A percentile compares a stretch with the other conserved stretches of the same genome.
Evolutionary conservation across 2,113 vertebrate species (phyloP).

Genomic region (Raphicerus campestris): DNA sequence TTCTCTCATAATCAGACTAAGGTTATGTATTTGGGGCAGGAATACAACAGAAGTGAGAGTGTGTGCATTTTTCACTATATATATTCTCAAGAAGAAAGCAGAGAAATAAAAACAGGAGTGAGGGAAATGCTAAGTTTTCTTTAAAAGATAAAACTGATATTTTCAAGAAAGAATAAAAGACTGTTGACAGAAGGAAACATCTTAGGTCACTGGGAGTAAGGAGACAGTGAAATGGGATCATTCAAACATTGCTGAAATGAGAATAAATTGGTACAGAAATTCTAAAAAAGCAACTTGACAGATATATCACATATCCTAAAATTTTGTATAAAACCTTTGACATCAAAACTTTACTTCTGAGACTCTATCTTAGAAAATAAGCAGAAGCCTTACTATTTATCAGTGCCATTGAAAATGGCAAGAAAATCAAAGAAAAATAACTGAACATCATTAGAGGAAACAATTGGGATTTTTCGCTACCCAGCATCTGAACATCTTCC

Average conservation of each 20-base stretch:
- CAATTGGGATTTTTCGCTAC: neutral
- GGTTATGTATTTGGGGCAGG: neutral
- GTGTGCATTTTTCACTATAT: neutral
- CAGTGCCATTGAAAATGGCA: neutral
- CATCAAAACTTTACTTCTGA: neutral
- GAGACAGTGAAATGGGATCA: neutral
- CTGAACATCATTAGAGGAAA: neutral
- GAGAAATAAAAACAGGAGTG: neutral
- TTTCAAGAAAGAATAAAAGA: neutral
- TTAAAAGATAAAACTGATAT: neutral
- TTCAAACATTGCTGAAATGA: neutral
- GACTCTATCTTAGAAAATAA: neutral
- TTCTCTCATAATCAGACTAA: neutral
- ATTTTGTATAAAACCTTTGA: neutral
- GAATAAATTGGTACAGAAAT: neutral
- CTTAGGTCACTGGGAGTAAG: neutral
- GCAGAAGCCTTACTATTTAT: neutral
- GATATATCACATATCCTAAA: neutral
- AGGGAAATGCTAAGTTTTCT: neutral
- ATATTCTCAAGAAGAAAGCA: neutral
- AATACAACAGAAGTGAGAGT: neutral
- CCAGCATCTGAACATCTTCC: neutral
- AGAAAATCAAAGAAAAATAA: neutral
- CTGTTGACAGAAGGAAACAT: conserved; percentile 1
- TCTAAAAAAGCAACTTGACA: neutral